A percentile compares a stretch with the other conserved stretches of the same genome.
phyloP scores from a whole-genome alignment of 1,140 invertebrate genomes.

The Bombus superbus region DNA sequence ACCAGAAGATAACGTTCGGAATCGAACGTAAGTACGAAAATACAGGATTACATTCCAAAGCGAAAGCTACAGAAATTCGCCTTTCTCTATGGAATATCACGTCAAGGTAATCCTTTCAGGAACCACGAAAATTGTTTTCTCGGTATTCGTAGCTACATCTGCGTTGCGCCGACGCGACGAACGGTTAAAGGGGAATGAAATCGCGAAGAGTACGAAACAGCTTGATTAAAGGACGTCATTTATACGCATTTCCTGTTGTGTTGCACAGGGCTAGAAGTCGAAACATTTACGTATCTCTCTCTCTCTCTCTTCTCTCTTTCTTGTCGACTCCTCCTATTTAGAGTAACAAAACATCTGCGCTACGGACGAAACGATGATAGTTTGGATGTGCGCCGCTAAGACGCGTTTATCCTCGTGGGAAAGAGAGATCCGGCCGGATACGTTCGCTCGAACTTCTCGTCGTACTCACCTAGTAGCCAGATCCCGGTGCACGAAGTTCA shows the following conservation, averaged over 20 bases:
- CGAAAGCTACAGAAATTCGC: not conserved
- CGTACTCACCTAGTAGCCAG: slow-evolving; percentile 87
- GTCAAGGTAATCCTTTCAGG: not conserved
- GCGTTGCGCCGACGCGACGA: not conserved
- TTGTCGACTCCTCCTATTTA: not conserved
- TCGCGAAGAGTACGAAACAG: slow-evolving; percentile 13
- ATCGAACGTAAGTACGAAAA: not conserved
- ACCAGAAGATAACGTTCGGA: not conserved
- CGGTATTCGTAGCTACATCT: not conserved
- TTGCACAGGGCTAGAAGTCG: slow-evolving; percentile 4
- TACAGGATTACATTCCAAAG: not conserved
- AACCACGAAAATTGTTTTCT: slow-evolving; percentile 7
- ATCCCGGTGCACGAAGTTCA: slow-evolving; percentile 92
- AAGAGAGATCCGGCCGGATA: slow-evolving; percentile 50
- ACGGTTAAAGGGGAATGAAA: slow-evolving; percentile 31
- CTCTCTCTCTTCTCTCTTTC: not conserved
- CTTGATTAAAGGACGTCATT: slow-evolving; percentile 29
- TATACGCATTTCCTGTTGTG: not conserved
- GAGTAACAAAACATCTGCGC: slow-evolving; percentile 30
- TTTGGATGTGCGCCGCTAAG: slow-evolving; percentile 23
- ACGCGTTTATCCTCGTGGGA: slow-evolving; percentile 59
- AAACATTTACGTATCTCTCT: slow-evolving; percentile 24
- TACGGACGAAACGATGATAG: slow-evolving; percentile 38
- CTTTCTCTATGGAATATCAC: not conserved
- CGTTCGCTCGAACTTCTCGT: slow-evolving; percentile 50